These are phyloP conservation scores for Galerucella calmariensis DNA, from an alignment of 2,888 invertebrate genomes.

Conservation along the genomic window DNA sequence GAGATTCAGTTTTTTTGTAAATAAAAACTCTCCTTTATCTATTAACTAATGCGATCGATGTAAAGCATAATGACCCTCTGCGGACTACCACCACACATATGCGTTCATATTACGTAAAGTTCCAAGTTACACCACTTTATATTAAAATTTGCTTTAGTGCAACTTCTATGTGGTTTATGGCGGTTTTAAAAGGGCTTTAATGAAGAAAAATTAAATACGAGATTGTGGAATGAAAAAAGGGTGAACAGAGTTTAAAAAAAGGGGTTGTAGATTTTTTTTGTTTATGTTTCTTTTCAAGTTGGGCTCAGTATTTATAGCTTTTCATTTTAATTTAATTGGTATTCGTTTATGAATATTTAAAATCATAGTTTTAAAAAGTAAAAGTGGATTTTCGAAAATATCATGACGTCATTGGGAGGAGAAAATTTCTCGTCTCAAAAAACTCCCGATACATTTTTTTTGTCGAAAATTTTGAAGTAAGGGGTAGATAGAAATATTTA, in stretches of 20 bases:
- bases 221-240: background rate
- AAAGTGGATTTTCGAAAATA: too few relatives aligned
- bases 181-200: background rate
- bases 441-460: too few relatives aligned
- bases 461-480: too few relatives aligned
- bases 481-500: too few relatives aligned
- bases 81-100: background rate
- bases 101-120: slow-evolving; percentile 1
- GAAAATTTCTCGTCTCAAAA: too few relatives aligned
- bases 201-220: background rate
- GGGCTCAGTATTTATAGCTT: background rate
- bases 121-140: slow-evolving; percentile 1
- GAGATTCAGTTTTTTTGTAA: background rate
- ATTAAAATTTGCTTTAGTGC: slow-evolving; percentile 12
- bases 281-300: too few relatives aligned
- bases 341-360: too few relatives aligned
- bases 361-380: too few relatives aligned
- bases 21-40: background rate
- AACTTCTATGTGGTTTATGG: slow-evolving; percentile 5
- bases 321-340: too few relatives aligned
- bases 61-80: slow-evolving; percentile 3
- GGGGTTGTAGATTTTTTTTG: too few relatives aligned
- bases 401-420: too few relatives aligned
- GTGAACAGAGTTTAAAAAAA: too few relatives aligned
- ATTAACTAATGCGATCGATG: background rate